These are phyloP conservation scores for Symphodus melops DNA, from an alignment of 2,113 vertebrate genomes.

Conservation along the genomic window DNA sequence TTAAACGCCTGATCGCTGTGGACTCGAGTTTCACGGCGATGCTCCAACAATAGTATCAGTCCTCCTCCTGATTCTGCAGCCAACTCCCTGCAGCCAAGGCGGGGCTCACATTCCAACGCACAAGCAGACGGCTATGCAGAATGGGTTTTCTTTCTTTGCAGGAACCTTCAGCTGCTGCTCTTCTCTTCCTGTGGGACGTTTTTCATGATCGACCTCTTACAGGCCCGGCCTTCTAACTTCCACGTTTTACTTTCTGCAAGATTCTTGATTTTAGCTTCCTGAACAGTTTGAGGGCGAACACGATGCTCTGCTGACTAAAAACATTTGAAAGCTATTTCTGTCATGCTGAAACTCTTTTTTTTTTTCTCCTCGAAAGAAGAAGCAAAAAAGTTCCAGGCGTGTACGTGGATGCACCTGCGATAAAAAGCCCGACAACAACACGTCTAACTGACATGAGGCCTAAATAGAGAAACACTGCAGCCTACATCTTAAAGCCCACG, in stretches of 20 bases:
- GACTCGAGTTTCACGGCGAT: conserved; percentile 66
- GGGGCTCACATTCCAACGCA: conserved; percentile 68
- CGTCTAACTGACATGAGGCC: conserved; percentile 9
- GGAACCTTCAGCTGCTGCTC: not conserved
- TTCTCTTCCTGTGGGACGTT: not conserved
- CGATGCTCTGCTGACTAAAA: conserved; percentile 5
- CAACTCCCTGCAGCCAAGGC: conserved; percentile 66
- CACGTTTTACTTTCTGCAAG: too few species aligned
- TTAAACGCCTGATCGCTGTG: conserved; percentile 42
- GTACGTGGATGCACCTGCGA: conserved; percentile 39
- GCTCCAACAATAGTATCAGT: conserved; percentile 69
- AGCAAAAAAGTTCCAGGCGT: conserved; percentile 28
- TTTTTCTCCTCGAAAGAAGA: conserved; percentile 7
- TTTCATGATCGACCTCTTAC: not conserved
- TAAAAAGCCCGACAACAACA: conserved; percentile 19
- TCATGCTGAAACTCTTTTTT: not conserved
- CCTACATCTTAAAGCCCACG: conserved; percentile 43
- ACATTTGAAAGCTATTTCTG: not conserved
- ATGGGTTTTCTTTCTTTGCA: conserved; percentile 24
- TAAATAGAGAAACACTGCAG: conserved; percentile 49
- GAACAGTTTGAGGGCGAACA: too few species aligned
- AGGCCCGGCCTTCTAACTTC: not conserved
- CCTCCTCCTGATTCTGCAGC: conserved; percentile 38
- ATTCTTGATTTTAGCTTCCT: too few species aligned
- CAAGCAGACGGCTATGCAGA: conserved; percentile 1